Conservation (phyloP, 2,797 vertebrate genomes). For the Chiloscyllium punctatum region DNA sequence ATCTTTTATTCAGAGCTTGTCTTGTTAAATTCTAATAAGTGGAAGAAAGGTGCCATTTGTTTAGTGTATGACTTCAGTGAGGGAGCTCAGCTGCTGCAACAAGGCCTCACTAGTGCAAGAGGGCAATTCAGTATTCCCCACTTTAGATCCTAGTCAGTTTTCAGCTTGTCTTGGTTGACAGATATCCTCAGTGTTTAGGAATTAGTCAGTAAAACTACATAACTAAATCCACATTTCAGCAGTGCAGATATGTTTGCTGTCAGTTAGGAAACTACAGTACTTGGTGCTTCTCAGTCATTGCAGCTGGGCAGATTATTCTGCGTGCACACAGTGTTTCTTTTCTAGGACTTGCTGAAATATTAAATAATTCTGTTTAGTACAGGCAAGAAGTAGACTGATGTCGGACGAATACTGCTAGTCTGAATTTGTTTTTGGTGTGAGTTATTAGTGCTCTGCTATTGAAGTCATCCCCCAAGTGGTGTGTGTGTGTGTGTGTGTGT, state of each 20-base stretch:
- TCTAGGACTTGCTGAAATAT: background rate
- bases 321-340: too few species aligned
- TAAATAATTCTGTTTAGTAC: background rate
- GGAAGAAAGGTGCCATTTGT: background rate
- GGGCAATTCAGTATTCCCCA: background rate
- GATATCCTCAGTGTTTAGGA: background rate
- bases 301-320: background rate
- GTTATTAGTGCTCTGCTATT: background rate
- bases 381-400: background rate
- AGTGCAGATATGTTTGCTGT: background rate
- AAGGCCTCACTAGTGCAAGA: background rate
- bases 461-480: background rate
- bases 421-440: background rate
- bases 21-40: slow-evolving; percentile 2
- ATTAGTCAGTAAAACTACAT: background rate
- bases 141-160: background rate
- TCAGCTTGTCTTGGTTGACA: background rate
- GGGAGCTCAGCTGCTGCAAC: background rate
- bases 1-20: background rate
- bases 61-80: slow-evolving; percentile 7
- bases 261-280: background rate
- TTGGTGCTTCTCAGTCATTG: background rate
- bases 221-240: background rate
- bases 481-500: background rate
- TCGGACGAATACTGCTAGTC: too few species aligned